Conservation (phyloP, 2,888 invertebrate species). For the Anthophora plumipes region DNA sequence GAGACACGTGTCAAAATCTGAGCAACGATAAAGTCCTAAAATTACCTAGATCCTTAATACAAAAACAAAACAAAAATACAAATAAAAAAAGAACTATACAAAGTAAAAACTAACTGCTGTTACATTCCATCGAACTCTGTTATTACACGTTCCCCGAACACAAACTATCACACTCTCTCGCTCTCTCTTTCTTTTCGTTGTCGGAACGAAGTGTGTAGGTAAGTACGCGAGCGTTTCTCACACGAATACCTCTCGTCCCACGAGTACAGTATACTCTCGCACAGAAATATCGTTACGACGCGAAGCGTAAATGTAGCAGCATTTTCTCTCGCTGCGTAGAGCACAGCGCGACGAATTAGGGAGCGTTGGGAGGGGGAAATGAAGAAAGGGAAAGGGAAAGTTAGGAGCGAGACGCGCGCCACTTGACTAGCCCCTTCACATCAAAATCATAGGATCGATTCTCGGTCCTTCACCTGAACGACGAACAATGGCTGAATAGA, state of each 20-base stretch:
- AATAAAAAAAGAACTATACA: slow-evolving; percentile 16
- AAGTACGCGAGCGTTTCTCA: slow-evolving; percentile 9
- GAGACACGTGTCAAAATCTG: too few relatives aligned
- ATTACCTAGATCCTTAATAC: too few relatives aligned
- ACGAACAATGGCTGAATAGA: slow-evolving; percentile 63
- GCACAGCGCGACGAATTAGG: slow-evolving; percentile 3
- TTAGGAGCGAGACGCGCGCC: slow-evolving; percentile 36
- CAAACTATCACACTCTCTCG: slow-evolving; percentile 1
- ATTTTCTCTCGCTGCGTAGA: slow-evolving; percentile 29
- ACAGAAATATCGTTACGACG: slow-evolving; percentile 27
- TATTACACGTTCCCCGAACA: slow-evolving; percentile 29
- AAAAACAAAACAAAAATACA: too few relatives aligned
- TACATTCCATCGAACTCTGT: slow-evolving; percentile 4
- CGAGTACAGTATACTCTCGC: slow-evolving; percentile 16
- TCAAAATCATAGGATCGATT: slow-evolving; percentile 64
- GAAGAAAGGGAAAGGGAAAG: slow-evolving; percentile 35
- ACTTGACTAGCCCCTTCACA: slow-evolving; percentile 42
- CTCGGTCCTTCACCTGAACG: slow-evolving; percentile 22
- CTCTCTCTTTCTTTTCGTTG: not conserved
- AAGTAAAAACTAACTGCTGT: slow-evolving; percentile 13
- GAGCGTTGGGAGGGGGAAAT: too few relatives aligned
- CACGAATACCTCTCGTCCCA: slow-evolving; percentile 22
- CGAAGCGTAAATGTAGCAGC: slow-evolving; percentile 16
- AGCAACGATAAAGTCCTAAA: too few relatives aligned
- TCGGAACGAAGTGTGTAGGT: slow-evolving; percentile 8